Percentiles rank a stretch among this genome's conserved stretches.
Evolutionary conservation across 2,113 vertebrate species (phyloP).

Genomic region (Tragelaphus buxtoni): DNA sequence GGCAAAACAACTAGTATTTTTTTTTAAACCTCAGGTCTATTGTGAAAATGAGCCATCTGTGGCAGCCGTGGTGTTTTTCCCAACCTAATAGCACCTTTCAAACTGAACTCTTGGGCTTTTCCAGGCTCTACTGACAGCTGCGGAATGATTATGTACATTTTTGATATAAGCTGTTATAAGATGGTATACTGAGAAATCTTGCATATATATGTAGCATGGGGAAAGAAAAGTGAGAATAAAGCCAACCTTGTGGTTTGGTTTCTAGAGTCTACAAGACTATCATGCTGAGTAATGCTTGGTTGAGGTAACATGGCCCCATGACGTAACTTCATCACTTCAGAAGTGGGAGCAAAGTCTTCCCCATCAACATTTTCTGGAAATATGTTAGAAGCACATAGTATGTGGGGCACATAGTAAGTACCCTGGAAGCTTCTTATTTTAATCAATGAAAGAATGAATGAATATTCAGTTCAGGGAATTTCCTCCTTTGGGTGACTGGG

Average conservation of each 20-base stretch:
- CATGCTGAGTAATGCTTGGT: not conserved
- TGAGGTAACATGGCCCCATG: not conserved
- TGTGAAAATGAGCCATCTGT: conserved; percentile 84
- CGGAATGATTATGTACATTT: conserved; percentile 56
- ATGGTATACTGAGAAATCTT: not conserved
- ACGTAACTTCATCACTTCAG: not conserved
- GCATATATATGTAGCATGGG: not conserved
- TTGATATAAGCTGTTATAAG: not conserved
- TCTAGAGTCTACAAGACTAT: not conserved
- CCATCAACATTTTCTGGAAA: not conserved
- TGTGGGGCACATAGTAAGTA: not conserved
- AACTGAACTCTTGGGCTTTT: conserved; percentile 77
- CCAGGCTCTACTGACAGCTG: conserved; percentile 75
- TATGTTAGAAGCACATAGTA: not conserved
- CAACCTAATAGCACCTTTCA: conserved; percentile 80
- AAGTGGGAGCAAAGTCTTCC: not conserved
- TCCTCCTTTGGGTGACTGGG: not conserved
- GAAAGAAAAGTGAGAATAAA: not conserved
- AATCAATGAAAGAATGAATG: not conserved
- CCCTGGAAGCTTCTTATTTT: not conserved
- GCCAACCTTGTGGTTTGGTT: not conserved
- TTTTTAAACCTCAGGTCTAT: conserved; percentile 75
- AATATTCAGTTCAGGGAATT: not conserved
- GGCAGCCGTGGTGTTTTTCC: conserved; percentile 80
- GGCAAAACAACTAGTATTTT: conserved; percentile 79